A percentile compares a stretch with the other conserved stretches of the same genome.
Conservation (phyloP, 2,113 vertebrate species). For the Macaca mulatta region DNA sequence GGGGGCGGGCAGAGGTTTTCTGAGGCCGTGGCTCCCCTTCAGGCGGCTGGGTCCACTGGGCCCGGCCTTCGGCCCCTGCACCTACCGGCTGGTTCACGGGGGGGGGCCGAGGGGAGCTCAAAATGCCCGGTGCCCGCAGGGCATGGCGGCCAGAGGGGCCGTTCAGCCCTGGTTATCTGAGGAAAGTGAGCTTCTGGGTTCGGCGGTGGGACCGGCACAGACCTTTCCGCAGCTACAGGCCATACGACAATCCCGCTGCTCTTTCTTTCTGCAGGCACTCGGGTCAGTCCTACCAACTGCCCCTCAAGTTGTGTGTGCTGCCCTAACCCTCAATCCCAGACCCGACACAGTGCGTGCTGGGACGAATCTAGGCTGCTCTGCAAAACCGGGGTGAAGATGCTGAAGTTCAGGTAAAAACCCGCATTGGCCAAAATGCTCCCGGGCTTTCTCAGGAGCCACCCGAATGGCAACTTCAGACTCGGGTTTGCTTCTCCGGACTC, state of each 20-base stretch:
- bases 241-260: rapidly evolving
- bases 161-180: background rate
- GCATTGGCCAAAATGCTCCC: slow-evolving; percentile 68
- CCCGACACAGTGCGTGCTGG: background rate
- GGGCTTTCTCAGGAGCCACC: background rate
- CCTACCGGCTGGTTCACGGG: background rate
- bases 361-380: background rate
- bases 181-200: background rate
- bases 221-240: background rate
- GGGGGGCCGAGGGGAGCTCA: background rate
- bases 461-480: background rate
- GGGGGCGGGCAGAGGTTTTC: background rate
- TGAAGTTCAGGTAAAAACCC: slow-evolving; percentile 69
- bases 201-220: background rate
- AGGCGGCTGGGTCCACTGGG: background rate
- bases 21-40: background rate
- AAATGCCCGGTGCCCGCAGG: background rate
- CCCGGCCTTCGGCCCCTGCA: background rate
- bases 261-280: background rate
- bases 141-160: background rate
- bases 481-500: background rate
- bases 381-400: background rate
- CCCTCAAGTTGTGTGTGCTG: background rate
- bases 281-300: background rate
- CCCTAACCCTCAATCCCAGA: background rate